Conservation (phyloP, 2,113 vertebrate genomes). For the Stomatorhinus ivindoensis region DNA sequence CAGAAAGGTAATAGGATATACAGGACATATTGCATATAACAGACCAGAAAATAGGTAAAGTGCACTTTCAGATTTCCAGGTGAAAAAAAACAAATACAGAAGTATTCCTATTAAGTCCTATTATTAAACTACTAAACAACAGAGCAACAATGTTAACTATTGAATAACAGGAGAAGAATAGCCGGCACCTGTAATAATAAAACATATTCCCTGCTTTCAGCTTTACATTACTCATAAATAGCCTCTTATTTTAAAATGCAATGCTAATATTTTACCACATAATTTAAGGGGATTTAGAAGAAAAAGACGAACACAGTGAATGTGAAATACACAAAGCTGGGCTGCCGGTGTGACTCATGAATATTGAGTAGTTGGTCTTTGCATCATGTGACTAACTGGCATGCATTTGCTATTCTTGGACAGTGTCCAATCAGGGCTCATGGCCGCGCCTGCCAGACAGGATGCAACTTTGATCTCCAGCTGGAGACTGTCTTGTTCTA, state of each 20-base stretch:
- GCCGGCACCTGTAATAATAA: neutral
- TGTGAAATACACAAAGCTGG: neutral
- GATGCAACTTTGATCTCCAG: neutral
- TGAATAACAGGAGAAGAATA: neutral
- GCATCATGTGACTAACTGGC: constrained; percentile 1
- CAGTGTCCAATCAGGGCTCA: neutral
- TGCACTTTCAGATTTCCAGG: neutral
- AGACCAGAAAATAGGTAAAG: neutral
- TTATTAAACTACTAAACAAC: neutral
- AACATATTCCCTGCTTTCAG: neutral
- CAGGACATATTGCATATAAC: neutral
- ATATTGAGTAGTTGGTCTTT: neutral
- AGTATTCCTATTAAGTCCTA: neutral
- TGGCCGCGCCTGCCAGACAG: neutral
- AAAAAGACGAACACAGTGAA: neutral
- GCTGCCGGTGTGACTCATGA: neutral
- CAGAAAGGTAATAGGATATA: neutral
- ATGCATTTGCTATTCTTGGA: neutral
- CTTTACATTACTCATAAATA: neutral
- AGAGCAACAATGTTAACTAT: neutral
- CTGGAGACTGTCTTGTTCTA: neutral
- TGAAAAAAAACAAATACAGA: neutral
- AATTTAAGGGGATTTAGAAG: neutral
- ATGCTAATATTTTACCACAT: neutral
- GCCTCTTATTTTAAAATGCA: neutral